These are phyloP conservation scores for Chloroceryle amazona DNA, from an alignment of 2,797 vertebrate genomes.

Conservation along the genomic window DNA sequence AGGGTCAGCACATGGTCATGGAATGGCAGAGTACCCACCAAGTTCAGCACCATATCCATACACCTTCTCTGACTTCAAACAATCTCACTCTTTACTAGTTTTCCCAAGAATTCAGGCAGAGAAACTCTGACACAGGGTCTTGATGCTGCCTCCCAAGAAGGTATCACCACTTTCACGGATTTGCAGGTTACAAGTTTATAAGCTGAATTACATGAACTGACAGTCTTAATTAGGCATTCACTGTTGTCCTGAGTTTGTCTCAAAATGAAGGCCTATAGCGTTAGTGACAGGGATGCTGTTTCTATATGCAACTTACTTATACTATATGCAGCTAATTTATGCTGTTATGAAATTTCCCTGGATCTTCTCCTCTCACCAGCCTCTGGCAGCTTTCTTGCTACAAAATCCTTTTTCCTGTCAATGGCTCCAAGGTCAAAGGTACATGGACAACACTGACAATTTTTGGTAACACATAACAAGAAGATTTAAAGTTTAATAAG, in stretches of 20 bases:
- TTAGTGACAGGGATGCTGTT: background rate
- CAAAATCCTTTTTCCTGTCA: background rate
- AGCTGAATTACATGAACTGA: background rate
- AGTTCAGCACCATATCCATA: background rate
- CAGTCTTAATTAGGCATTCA: background rate
- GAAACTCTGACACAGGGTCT: background rate
- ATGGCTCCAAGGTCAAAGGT: background rate
- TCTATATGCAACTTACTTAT: background rate
- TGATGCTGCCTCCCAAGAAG: background rate
- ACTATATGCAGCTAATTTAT: background rate
- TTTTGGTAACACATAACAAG: background rate
- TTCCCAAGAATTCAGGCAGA: background rate
- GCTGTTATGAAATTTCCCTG: background rate
- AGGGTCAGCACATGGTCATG: background rate
- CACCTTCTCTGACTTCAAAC: background rate
- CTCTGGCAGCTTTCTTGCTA: background rate
- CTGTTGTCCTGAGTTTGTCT: background rate
- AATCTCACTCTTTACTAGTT: background rate
- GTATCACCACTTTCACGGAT: background rate
- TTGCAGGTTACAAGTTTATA: background rate
- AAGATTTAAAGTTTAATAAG: background rate
- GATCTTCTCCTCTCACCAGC: background rate
- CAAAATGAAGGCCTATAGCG: background rate
- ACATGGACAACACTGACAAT: background rate
- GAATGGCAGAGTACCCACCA: rapidly evolving